These are phyloP conservation scores for Drosophila funebris DNA, from an alignment of 1,140 invertebrate species.

Conservation along the genomic window DNA sequence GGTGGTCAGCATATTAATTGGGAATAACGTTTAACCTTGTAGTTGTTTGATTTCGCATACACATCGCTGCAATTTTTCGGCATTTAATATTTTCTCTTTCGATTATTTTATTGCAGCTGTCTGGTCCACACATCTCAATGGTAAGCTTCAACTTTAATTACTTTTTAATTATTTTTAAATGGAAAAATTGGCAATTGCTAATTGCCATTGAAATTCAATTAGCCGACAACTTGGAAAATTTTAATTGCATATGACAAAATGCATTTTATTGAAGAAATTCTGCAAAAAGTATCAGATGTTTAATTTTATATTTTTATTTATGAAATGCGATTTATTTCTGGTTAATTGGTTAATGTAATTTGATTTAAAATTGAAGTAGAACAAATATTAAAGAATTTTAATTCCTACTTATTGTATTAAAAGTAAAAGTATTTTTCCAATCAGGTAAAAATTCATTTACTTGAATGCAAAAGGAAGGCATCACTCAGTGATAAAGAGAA, in stretches of 20 bases:
- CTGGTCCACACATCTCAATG: constrained; percentile 39
- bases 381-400: no score
- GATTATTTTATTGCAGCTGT: constrained; percentile 29
- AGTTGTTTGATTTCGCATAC: constrained; percentile 38
- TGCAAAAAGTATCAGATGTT: neutral
- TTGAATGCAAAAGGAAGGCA: no score
- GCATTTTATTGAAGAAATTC: neutral
- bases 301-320: neutral
- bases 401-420: no score
- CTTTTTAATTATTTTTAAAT: constrained; percentile 24
- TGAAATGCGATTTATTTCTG: neutral
- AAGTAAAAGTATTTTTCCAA: no score
- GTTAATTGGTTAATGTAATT: neutral
- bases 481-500: no score
- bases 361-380: no score
- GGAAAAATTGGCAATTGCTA: constrained; percentile 5
- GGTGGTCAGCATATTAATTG: constrained; percentile 32
- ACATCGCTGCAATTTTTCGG: constrained; percentile 32
- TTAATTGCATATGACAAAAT: constrained; percentile 9
- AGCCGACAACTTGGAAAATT: constrained; percentile 1
- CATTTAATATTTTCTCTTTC: constrained; percentile 25
- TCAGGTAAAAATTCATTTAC: no score
- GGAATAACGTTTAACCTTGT: constrained; percentile 8
- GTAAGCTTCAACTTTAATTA: constrained; percentile 51
- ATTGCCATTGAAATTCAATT: constrained; percentile 42